Base-by-base conservation (phyloP, 2,888 invertebrate species). In the Orthosia incerta region DNA sequence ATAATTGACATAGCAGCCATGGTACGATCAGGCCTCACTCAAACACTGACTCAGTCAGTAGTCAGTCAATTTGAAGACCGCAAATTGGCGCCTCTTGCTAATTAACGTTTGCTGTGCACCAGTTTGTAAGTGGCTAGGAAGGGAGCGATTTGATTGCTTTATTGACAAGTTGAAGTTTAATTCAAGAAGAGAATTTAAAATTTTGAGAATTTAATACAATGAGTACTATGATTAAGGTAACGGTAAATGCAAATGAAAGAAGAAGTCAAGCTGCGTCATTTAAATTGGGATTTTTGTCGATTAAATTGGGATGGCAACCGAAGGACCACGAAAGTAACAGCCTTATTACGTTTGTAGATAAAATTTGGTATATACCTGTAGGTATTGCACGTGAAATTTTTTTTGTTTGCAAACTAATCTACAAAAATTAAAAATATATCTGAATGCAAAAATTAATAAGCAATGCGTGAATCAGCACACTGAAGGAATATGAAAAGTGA, bases 81-180 rank as follows among this genome's bases (percentile, higher is more conserved):
- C 93, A 93, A 95, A 94, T 94, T 95, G 94, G 91, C 89, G 90
- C 90, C 90, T 91, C 89, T 89, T 89, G 89, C 92, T 94, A 95
- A 95, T 95, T 95, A 95, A 92, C 91, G 94, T 91, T 92, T 90
- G 91, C 92, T 88, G 88, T 89, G 89, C 88, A 89, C 90, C 88
- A 85, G 85, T 83, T 76, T 65, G 85, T 87, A 77, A 80, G 87
- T 48, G 87, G 93, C 94, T 83, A 89, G 45, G 61, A 87, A 82
- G 76, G 12, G 4, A 69, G 86, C 86, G 85, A 71, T 79, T 80
- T 77, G 55, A 71, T 71, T 74, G 61, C 62, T 68, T 70, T 39
- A 31, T 59, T 20, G 13, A 31, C 12, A 23, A 15, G 53, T 46
- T 55, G 11, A n/a, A 70, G 61, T 48, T 63, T 1, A 18, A 39